Base-by-base conservation (phyloP, 2,888 invertebrate genomes). In the Epsilonema sp. region DNA sequence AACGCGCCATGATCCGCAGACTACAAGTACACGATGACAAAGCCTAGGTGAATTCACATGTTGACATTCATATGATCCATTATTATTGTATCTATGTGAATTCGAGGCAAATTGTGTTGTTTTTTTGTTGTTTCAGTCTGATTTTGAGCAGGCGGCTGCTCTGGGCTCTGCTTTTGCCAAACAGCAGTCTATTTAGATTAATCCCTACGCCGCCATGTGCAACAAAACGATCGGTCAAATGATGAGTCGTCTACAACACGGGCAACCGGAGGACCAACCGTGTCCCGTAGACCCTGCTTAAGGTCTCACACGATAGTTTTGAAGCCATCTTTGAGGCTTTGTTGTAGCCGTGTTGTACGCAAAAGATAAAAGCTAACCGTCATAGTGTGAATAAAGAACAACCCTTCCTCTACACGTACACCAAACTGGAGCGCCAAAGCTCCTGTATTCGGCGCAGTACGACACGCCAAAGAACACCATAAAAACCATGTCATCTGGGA, bases 131-230 rank as follows among this genome's bases (percentile, higher is more conserved):
- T 44, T 54, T 0, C 73, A 75, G 53, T 64, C 66, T 0, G 82
- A 83, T 62, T 87, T 87, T 62, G 72, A 77, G 53, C 73, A 73
- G 47, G 85, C 90, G 0, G 80, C 85, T 0, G 70, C 75, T 54
- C 68, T 84, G 42, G 90, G 90, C 21, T 85, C 82, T 55, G 75
- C 74, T 51, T 90, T 89, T 69, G 90, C 89, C 21, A 82, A 78
- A 63, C 76, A 78, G 60, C 82, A 67, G 60, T 70, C 86, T 45
- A 78, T 85, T 2, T 78, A 82, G 61, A 65, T 87, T 63, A 90
- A 92, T 69, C 89, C 90, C 0, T 90, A 87, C 64, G 89, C 90
- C 2, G 89, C 87, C 0, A 74, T 90, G 45, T 92, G 90, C 68
- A 92, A 90, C 68, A 80, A 85, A 68, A 89, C 90, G 86, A 70